A percentile compares a stretch with the other conserved stretches of the same genome.
phyloP scores from a whole-genome alignment of 1,140 invertebrate species.

The Pararge aegeria region DNA sequence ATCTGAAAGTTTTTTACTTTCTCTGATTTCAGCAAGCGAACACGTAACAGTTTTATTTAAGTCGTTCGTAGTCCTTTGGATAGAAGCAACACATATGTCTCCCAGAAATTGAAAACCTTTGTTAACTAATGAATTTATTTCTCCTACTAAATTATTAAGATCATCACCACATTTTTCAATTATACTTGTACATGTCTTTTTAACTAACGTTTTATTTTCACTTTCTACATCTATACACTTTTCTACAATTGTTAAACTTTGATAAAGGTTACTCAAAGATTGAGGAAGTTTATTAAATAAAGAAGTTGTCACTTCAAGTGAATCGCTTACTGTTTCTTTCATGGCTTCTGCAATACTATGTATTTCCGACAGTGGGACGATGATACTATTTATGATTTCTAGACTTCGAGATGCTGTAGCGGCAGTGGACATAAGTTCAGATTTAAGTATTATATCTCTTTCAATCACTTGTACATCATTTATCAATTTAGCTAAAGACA shows the following conservation, averaged over 20 bases:
- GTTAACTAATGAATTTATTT: conserved; percentile 37
- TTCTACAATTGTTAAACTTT: conserved; percentile 83
- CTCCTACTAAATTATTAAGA: conserved; percentile 64
- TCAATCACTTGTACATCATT: conserved; percentile 80
- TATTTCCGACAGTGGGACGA: conserved; percentile 83
- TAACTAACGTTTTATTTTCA: conserved; percentile 82
- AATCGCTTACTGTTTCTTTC: conserved; percentile 53
- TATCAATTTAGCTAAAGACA: conserved; percentile 46
- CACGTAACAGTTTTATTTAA: conserved; percentile 76
- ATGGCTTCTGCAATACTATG: conserved; percentile 80
- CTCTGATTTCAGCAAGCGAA: conserved; percentile 75
- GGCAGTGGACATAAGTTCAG: conserved; percentile 82
- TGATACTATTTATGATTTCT: conserved; percentile 82
- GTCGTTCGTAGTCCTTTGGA: conserved; percentile 70
- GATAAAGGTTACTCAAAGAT: conserved; percentile 82
- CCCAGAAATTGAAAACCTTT: conserved; percentile 39
- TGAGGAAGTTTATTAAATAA: conserved; percentile 81
- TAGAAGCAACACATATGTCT: conserved; percentile 48
- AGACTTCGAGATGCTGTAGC: conserved; percentile 82
- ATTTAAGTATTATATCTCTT: conserved; percentile 82
- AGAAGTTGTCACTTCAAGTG: conserved; percentile 67
- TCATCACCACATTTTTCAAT: conserved; percentile 80
- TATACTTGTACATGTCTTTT: conserved; percentile 82
- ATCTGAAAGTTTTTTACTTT: conserved; percentile 61
- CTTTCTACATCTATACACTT: conserved; percentile 85